phyloP scores from a whole-genome alignment of 2,888 invertebrate species.

The Hedychridium roseum region DNA sequence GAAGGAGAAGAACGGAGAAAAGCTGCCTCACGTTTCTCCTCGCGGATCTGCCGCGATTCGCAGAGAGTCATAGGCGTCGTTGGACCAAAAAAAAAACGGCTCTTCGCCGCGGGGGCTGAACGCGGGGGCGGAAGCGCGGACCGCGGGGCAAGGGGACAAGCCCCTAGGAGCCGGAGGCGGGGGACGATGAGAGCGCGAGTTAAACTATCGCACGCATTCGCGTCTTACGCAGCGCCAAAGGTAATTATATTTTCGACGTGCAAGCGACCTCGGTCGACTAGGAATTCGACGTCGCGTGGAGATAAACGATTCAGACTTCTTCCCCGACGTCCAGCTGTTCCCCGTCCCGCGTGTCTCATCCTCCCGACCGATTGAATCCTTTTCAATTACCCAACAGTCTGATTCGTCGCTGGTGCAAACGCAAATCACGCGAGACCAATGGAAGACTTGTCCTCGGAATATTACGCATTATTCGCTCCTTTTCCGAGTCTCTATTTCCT shows the following conservation, averaged over 20 bases:
- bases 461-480: no score
- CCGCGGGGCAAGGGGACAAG: constrained; percentile 17
- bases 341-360: no score
- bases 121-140: constrained; percentile 11
- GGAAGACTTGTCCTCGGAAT: no score
- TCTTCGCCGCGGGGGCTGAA: constrained; percentile 19
- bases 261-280: constrained; percentile 23
- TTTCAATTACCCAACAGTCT: no score
- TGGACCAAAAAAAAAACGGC: constrained; percentile 32
- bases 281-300: constrained; percentile 29
- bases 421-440: no score
- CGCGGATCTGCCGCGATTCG: constrained; percentile 44
- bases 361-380: no score
- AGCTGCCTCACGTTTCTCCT: constrained; percentile 39
- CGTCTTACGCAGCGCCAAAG: constrained; percentile 43
- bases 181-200: neutral
- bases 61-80: constrained; percentile 37
- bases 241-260: constrained; percentile 43
- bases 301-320: no score
- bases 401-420: no score
- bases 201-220: constrained; percentile 44
- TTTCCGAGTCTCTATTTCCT: no score
- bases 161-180: constrained; percentile 9
- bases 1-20: neutral
- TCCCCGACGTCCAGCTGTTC: no score